A percentile compares a stretch with the other conserved stretches of the same genome.
These are phyloP conservation scores for Hermatobates lingyangjiaoensis DNA, from an alignment of 1,140 invertebrate species.

Conservation along the genomic window DNA sequence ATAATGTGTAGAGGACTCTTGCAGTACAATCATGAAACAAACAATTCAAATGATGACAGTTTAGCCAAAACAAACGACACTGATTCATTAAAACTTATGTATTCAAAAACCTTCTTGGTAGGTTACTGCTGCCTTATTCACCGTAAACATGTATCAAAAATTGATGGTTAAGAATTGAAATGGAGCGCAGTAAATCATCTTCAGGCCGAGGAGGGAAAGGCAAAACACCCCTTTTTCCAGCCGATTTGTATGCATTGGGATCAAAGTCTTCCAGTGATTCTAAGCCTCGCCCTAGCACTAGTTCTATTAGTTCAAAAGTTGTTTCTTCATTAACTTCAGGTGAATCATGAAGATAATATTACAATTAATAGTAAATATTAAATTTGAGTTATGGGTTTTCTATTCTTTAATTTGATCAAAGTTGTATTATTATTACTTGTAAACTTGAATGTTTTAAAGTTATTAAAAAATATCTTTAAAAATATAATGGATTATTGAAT, in stretches of 20 bases:
- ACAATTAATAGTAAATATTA: slow-evolving; percentile 4
- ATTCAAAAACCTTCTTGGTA: too few species aligned
- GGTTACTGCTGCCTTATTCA: too few species aligned
- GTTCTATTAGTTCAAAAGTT: slow-evolving; percentile 29
- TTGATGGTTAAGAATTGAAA: too few species aligned
- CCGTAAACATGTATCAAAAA: too few species aligned
- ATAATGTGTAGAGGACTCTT: too few species aligned
- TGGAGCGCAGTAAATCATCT: slow-evolving; percentile 33
- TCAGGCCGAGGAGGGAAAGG: slow-evolving; percentile 33
- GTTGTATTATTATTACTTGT: slow-evolving; percentile 11
- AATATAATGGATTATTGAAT: slow-evolving; percentile 19
- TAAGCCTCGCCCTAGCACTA: slow-evolving; percentile 28
- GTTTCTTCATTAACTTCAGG: slow-evolving; percentile 24
- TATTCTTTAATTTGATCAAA: slow-evolving; percentile 14
- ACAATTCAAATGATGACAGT: too few species aligned
- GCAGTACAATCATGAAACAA: too few species aligned
- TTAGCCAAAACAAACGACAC: too few species aligned
- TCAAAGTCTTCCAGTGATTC: slow-evolving; percentile 31
- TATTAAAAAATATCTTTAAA: slow-evolving; percentile 15
- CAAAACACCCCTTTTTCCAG: slow-evolving; percentile 39
- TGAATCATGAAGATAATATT: slow-evolving; percentile 14
- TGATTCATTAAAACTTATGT: too few species aligned
- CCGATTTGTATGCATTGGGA: slow-evolving; percentile 38
- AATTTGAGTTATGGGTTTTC: slow-evolving; percentile 5
- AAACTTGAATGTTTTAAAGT: neutral